Percentiles rank a stretch among this genome's conserved stretches.
phyloP scores from a whole-genome alignment of 2,797 vertebrate genomes.

The Rhinatrema bivittatum region DNA sequence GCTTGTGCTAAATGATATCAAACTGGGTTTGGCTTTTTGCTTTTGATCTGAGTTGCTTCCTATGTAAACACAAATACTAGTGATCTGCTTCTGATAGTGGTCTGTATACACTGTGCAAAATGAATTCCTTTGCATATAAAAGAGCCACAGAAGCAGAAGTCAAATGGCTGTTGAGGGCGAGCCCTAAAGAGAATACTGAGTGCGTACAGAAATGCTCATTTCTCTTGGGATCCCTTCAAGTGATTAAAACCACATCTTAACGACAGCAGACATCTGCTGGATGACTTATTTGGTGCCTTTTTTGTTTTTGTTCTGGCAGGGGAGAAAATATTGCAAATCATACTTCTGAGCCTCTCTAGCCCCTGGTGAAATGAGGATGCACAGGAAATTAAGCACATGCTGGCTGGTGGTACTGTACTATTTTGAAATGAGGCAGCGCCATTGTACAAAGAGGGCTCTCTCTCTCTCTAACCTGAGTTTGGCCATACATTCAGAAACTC shows the following conservation, averaged over 20 bases:
- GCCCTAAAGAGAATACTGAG: constrained; percentile 1
- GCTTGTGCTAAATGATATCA: too few species aligned
- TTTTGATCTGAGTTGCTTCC: too few species aligned
- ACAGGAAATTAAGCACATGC: constrained; percentile 39
- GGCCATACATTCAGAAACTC: too few species aligned
- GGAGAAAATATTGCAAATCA: constrained; percentile 31
- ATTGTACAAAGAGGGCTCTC: too few species aligned
- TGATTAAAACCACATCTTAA: constrained; percentile 33
- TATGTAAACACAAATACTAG: too few species aligned
- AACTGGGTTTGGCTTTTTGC: too few species aligned
- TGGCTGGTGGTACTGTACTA: constrained; percentile 11
- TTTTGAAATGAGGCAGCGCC: constrained; percentile 12
- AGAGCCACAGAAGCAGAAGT: too few species aligned
- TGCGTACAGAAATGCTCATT: constrained; percentile 1
- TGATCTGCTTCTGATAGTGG: too few species aligned
- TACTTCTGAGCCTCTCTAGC: constrained; percentile 2
- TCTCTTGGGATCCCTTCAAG: constrained; percentile 19
- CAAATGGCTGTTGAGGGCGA: not conserved
- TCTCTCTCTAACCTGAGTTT: too few species aligned
- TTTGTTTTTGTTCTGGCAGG: constrained; percentile 19
- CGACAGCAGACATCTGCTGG: constrained; percentile 35
- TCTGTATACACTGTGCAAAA: too few species aligned
- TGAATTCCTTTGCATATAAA: too few species aligned
- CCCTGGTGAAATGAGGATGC: not conserved
- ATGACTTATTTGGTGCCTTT: constrained; percentile 23